Conservation (phyloP, 2,113 vertebrate genomes). For the Boleophthalmus pectinirostris region DNA sequence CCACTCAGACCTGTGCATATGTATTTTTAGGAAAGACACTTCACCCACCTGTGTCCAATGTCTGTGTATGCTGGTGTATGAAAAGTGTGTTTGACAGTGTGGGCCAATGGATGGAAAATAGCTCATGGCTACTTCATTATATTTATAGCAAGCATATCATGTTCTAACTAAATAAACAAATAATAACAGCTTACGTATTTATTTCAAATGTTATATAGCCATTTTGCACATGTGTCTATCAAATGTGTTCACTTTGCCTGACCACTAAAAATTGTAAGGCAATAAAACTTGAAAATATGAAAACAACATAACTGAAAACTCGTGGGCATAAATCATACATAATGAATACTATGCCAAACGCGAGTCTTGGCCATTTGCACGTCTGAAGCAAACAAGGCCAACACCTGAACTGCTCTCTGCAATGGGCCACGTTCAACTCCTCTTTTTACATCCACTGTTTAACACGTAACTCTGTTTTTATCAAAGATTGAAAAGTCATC, state of each 20-base stretch:
- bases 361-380: background rate
- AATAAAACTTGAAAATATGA: constrained; percentile 18
- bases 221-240: background rate
- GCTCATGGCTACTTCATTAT: too few species aligned
- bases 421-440: constrained; percentile 12
- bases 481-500: constrained; percentile 52
- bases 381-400: constrained; percentile 28
- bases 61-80: too few species aligned
- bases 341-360: background rate
- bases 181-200: too few species aligned
- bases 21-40: too few species aligned
- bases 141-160: too few species aligned
- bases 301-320: constrained; percentile 40
- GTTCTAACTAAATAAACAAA: too few species aligned
- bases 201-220: too few species aligned
- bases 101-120: too few species aligned
- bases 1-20: too few species aligned
- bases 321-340: constrained; percentile 21
- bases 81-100: too few species aligned
- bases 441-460: constrained; percentile 20
- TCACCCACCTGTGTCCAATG: too few species aligned
- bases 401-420: constrained; percentile 22
- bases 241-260: background rate
- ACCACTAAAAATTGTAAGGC: background rate
- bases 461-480: constrained; percentile 35